phyloP scores from a whole-genome alignment of 2,888 invertebrate genomes.

The Salticus scenicus region DNA sequence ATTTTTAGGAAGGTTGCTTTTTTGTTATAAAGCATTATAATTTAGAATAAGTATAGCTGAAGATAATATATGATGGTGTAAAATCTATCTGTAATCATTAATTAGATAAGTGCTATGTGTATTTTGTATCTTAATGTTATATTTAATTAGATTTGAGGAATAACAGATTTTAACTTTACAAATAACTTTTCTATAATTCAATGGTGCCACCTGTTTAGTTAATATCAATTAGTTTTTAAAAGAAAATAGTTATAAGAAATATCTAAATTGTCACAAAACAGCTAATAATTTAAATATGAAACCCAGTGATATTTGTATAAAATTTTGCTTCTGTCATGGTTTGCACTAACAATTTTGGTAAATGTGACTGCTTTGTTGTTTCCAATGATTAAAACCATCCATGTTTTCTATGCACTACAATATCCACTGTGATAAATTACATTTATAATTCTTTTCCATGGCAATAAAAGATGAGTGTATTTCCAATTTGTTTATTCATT shows the following conservation, averaged over 20 bases:
- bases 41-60: not conserved
- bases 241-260: not conserved
- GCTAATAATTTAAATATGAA: slow-evolving; percentile 2
- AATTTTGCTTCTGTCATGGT: slow-evolving; percentile 19
- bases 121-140: slow-evolving; percentile 19
- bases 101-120: slow-evolving; percentile 14
- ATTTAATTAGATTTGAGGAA: slow-evolving; percentile 12
- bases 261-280: slow-evolving; percentile 6
- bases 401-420: slow-evolving; percentile 19
- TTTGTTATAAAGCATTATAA: slow-evolving; percentile 10
- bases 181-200: slow-evolving; percentile 1
- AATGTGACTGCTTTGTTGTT: slow-evolving; percentile 15
- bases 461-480: slow-evolving; percentile 17
- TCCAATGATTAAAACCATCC: slow-evolving; percentile 17
- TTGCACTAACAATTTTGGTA: slow-evolving; percentile 17
- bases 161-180: not conserved
- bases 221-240: slow-evolving; percentile 1
- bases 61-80: slow-evolving; percentile 11
- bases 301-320: slow-evolving; percentile 8
- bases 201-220: slow-evolving; percentile 1
- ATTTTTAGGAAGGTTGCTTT: not conserved
- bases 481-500: slow-evolving; percentile 13
- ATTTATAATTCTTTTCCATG: slow-evolving; percentile 19
- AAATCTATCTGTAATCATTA: slow-evolving; percentile 14
- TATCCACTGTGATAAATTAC: slow-evolving; percentile 19